Conservation (phyloP, 2,888 invertebrate genomes). For the Barypeithes pellucidus region DNA sequence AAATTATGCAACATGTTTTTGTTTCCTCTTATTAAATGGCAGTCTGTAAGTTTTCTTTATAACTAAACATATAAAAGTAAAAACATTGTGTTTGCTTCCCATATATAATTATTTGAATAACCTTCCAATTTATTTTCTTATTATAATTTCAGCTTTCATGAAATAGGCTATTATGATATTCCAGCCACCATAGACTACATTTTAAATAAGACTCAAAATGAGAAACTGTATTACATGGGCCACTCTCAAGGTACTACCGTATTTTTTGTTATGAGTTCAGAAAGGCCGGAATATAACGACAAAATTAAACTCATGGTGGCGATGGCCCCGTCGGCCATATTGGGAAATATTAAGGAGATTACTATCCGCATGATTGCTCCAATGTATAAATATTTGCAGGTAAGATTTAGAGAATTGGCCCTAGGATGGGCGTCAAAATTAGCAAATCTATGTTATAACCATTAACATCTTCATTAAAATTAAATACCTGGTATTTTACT, state of each 20-base stretch:
- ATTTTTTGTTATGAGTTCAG: conserved; percentile 78
- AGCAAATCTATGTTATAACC: no score
- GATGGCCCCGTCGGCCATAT: conserved; percentile 42
- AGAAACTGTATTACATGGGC: conserved; percentile 82
- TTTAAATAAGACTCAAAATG: conserved; percentile 73
- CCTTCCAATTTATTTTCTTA: no score
- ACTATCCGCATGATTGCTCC: conserved; percentile 31
- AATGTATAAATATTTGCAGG: conserved; percentile 44
- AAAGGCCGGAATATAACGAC: conserved; percentile 77
- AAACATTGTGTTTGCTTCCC: no score
- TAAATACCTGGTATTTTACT: no score
- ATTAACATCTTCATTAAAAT: no score
- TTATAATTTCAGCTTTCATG: conserved; percentile 79
- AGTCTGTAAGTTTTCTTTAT: no score
- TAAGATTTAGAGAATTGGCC: conserved; percentile 9
- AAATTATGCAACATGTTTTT: no score
- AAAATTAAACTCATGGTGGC: conserved; percentile 72
- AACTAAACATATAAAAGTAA: neutral
- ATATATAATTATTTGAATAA: neutral
- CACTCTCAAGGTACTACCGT: conserved; percentile 84
- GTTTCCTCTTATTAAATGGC: no score
- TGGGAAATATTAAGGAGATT: conserved; percentile 39
- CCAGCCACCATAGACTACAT: conserved; percentile 86
- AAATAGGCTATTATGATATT: conserved; percentile 85
- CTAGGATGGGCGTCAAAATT: no score